These are phyloP conservation scores for Drosophila leontia DNA, from an alignment of 1,140 invertebrate species.

Conservation along the genomic window DNA sequence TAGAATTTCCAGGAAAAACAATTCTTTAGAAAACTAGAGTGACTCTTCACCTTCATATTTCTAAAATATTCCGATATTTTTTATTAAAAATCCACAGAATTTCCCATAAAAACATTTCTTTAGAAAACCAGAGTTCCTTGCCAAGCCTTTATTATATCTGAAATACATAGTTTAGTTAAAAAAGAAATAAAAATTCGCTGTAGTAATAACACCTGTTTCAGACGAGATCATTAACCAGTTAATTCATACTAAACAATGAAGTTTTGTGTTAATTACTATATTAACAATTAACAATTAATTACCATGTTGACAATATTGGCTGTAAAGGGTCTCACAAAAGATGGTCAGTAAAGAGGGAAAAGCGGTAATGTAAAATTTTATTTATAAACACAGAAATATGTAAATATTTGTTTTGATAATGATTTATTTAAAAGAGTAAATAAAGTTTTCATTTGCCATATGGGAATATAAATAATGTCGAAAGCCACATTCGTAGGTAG, in stretches of 20 bases:
- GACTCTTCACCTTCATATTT: too few relatives aligned
- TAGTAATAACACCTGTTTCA: not conserved
- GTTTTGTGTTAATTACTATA: conserved; percentile 12
- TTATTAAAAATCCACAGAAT: too few relatives aligned
- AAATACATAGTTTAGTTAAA: too few relatives aligned
- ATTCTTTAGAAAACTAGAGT: too few relatives aligned
- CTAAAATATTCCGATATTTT: too few relatives aligned
- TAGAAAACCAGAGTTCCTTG: too few relatives aligned
- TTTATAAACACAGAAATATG: not conserved
- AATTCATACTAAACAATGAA: conserved; percentile 19
- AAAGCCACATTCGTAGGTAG: not conserved
- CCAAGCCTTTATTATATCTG: too few relatives aligned
- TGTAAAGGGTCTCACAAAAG: not conserved
- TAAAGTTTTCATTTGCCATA: not conserved
- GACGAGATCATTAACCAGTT: conserved; percentile 7
- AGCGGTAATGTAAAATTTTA: not conserved
- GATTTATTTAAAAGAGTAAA: not conserved
- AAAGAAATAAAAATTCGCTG: not conserved
- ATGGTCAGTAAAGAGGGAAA: not conserved
- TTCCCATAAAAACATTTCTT: too few relatives aligned
- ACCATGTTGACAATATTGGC: not conserved
- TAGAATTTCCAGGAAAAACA: not conserved
- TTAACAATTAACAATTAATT: conserved; percentile 9
- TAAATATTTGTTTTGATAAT: not conserved
- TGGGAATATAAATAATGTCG: not conserved